Base-by-base conservation (phyloP, 64 coral and sea anemone species). In the Pocillopora damicornis region DNA sequence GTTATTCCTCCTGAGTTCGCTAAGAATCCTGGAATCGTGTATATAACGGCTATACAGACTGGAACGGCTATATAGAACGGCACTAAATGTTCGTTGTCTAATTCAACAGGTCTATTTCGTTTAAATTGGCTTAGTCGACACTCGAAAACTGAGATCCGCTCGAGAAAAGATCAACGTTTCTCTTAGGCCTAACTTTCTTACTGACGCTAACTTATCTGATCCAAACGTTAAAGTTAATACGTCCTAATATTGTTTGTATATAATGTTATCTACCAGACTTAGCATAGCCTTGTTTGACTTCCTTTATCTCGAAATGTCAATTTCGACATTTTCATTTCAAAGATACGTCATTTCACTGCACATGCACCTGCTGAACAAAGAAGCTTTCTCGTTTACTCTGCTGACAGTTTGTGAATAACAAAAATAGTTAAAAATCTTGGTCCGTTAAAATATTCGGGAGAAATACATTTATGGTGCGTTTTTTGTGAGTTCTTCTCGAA, bases 381-480 rank as follows among this genome's bases (percentile, higher is more conserved):
- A 25, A 8, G n/a, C 67, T 71, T 69, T 71, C 11, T 51, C 37
- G 15, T 15, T 22, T 25, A 72, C 22, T 25, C 1, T 71, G 15
- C 11, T 71, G 67, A 71, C 2, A 71, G 67, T 10, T 71, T 11
- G 7, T 11, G 67, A 23, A 71, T 11, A 26, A 1, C n/a, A 71
- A 11, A 30, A 85, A 11, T n/a, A 18, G 10, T 51, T 42, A 58
- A 22, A 9, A 5, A 18, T 68, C 35, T n/a, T 85, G 63, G 25
- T 85, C 81, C 38, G 42, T 58, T 72, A 37, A 17, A 85, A 85
- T 68, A 85, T 37, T 38, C n/a, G 81, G 81, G 7, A 73, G 81
- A 26, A 85, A 85, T 57, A 85, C 64, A 9, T 42, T 85, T 71
- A 85, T 85, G 12, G 64, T 85, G 51, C 64, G 63, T n/a, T 51